phyloP scores from a whole-genome alignment of 2,113 vertebrate genomes.

The human region DNA sequence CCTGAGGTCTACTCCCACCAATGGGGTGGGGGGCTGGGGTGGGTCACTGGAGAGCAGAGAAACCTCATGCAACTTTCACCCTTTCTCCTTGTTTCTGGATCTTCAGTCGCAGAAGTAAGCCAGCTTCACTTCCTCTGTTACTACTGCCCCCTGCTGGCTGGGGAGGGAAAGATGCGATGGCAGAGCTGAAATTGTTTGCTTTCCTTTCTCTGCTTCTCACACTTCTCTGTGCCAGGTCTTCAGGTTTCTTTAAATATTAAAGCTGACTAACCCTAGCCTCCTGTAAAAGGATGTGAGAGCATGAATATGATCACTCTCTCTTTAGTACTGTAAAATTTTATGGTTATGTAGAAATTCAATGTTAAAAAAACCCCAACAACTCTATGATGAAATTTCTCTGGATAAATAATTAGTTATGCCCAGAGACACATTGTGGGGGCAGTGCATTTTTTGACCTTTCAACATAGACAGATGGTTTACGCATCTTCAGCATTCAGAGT shows the following conservation, averaged over 20 bases:
- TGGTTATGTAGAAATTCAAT: conserved; percentile 65
- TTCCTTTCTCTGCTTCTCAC: neutral
- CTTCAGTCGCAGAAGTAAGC: neutral
- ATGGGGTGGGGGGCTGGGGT: neutral
- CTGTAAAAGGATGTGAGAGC: conserved; percentile 51
- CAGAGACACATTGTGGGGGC: conserved; percentile 66
- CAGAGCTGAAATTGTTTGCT: neutral
- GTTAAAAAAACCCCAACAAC: neutral
- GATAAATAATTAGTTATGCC: conserved; percentile 79
- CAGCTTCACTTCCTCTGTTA: neutral
- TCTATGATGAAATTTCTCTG: conserved; percentile 72
- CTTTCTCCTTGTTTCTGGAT: neutral
- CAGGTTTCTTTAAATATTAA: conserved; percentile 48
- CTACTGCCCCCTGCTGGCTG: conserved; percentile 72
- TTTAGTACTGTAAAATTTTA: conserved; percentile 66
- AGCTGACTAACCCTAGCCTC: conserved; percentile 15
- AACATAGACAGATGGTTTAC: conserved; percentile 83
- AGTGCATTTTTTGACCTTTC: conserved; percentile 60
- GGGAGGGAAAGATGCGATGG: neutral
- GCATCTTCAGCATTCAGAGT: conserved; percentile 76
- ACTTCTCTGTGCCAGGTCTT: neutral
- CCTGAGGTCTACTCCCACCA: neutral
- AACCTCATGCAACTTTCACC: neutral
- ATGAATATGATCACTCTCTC: neutral
- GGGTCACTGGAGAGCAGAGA: neutral